phyloP scores from a whole-genome alignment of 2,888 invertebrate genomes.

The Monopis laevigella region DNA sequence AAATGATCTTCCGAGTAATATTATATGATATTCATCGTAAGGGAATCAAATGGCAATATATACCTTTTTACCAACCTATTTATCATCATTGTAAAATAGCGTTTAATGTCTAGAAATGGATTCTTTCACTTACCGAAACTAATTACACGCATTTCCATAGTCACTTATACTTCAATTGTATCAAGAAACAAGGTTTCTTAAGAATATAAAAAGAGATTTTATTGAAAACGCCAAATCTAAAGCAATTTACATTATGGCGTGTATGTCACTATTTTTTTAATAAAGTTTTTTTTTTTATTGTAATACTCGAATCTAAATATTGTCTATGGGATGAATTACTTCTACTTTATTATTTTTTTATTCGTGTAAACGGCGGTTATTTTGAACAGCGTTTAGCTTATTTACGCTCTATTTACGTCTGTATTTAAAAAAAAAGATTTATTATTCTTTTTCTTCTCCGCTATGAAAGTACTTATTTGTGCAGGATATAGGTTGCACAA shows the following conservation, averaged over 20 bases:
- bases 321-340: too few relatives aligned
- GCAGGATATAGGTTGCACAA: too few relatives aligned
- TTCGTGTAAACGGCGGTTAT: too few relatives aligned
- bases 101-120: conserved; percentile 21
- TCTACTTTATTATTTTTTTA: too few relatives aligned
- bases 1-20: too few relatives aligned
- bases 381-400: too few relatives aligned
- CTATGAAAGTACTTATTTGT: too few relatives aligned
- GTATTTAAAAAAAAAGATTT: too few relatives aligned
- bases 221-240: conserved; percentile 61
- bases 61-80: background rate
- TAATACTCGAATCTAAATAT: background rate
- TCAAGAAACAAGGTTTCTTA: conserved; percentile 36
- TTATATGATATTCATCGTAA: too few relatives aligned
- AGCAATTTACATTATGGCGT: conserved; percentile 68
- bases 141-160: conserved; percentile 56
- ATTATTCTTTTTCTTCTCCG: too few relatives aligned
- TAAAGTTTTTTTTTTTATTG: conserved; percentile 36
- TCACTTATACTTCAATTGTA: conserved; percentile 39
- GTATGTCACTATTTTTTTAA: conserved; percentile 61
- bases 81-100: conserved; percentile 5
- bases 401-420: too few relatives aligned
- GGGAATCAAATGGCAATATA: conserved; percentile 1
- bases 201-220: conserved; percentile 47
- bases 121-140: conserved; percentile 46